A percentile compares a stretch with the other conserved stretches of the same genome.
Conservation (phyloP, 2,888 invertebrate species). For the Spilosoma lubricipeda region DNA sequence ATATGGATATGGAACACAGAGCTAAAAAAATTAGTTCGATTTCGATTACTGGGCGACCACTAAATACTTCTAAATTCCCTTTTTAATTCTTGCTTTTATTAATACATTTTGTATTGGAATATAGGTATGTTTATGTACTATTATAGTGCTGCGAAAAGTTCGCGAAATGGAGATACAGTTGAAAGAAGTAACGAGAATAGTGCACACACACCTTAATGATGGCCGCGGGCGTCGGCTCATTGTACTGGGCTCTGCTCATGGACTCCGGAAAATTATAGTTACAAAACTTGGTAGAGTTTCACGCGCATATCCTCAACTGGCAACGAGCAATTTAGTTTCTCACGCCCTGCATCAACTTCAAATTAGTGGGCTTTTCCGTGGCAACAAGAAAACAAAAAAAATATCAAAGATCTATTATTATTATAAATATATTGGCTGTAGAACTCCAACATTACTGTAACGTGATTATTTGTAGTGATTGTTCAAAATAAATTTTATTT, state of each 20-base stretch:
- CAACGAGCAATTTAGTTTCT: slow-evolving; percentile 54
- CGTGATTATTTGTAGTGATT: slow-evolving; percentile 30
- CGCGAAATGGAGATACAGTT: slow-evolving; percentile 52
- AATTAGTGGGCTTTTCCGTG: slow-evolving; percentile 22
- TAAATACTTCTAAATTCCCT: too few relatives aligned
- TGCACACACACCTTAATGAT: slow-evolving; percentile 72
- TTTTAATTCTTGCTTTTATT: not conserved
- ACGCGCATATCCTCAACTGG: slow-evolving; percentile 48
- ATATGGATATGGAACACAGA: too few relatives aligned
- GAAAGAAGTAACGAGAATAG: slow-evolving; percentile 56
- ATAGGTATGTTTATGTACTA: not conserved
- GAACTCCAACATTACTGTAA: slow-evolving; percentile 26
- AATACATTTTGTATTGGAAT: not conserved
- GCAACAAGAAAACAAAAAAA: slow-evolving; percentile 29
- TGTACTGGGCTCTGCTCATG: slow-evolving; percentile 63
- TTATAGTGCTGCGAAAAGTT: slow-evolving; percentile 45
- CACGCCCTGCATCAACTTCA: slow-evolving; percentile 42
- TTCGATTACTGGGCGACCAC: too few relatives aligned
- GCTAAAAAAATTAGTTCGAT: too few relatives aligned
- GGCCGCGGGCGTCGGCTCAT: slow-evolving; percentile 71
- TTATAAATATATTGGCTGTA: slow-evolving; percentile 37
- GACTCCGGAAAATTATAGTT: slow-evolving; percentile 78
- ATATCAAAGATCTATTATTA: slow-evolving; percentile 4
- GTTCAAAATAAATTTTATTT: slow-evolving; percentile 42
- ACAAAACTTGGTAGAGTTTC: slow-evolving; percentile 68